Conservation (phyloP, 2,888 invertebrate genomes). For the Allygus modestus region DNA sequence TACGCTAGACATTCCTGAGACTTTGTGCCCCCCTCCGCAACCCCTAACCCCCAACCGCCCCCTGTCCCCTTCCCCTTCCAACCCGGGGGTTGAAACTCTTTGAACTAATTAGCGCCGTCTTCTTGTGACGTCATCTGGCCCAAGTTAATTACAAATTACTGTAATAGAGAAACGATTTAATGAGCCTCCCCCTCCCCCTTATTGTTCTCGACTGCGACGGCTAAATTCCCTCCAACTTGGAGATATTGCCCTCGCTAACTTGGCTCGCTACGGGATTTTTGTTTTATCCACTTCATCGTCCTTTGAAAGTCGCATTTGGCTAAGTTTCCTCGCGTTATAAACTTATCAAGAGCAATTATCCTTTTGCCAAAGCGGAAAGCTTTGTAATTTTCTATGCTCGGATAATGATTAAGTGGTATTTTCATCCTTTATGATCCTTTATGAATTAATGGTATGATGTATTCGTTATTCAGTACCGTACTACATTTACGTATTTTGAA, state of each 20-base stretch:
- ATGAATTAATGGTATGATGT: no score
- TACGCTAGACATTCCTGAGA: constrained; percentile 39
- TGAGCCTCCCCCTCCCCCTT: constrained; percentile 69
- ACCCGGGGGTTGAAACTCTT: constrained; percentile 48
- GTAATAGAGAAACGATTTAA: constrained; percentile 73
- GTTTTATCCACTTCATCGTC: constrained; percentile 28
- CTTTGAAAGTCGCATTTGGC: constrained; percentile 17
- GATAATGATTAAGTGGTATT: not conserved
- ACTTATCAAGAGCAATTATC: constrained; percentile 27
- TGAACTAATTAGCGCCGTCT: constrained; percentile 60
- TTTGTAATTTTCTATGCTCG: not conserved
- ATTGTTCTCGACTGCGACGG: constrained; percentile 40
- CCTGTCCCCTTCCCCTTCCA: not conserved
- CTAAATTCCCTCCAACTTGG: constrained; percentile 34
- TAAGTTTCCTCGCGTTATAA: constrained; percentile 25
- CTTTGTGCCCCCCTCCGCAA: constrained; percentile 25
- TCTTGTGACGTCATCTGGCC: constrained; percentile 62
- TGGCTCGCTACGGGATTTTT: constrained; percentile 10
- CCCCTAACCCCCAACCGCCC: not conserved
- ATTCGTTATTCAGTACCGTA: no score
- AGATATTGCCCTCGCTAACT: constrained; percentile 40
- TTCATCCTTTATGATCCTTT: no score
- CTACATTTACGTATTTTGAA: no score
- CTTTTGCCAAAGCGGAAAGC: not conserved
- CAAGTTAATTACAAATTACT: constrained; percentile 73